Evolutionary conservation across 2,113 vertebrate species (phyloP), one percentile per base, ranked within the genome.

Genomic region (Hassar affinis): DNA sequence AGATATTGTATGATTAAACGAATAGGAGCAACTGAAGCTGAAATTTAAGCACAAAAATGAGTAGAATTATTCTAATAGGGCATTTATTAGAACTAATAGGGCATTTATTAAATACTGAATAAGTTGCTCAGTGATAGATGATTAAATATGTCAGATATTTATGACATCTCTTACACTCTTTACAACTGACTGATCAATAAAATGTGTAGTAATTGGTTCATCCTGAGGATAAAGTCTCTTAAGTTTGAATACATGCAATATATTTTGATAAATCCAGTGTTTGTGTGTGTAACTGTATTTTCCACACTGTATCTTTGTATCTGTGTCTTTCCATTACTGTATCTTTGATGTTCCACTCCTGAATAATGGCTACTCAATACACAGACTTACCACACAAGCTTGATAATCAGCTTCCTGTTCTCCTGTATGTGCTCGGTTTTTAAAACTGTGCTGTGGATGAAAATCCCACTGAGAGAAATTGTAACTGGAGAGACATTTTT

Each of bases 381-480:
- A 6, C 27, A n/a, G 45, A 42, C 38, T 42, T 42, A 42, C 2
- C 38, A 42, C 38, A 42, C 38, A 42, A 6, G 38, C 38, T 42
- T 64, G 79, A 61, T 79, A 71, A 79, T 85, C 83, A 74, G 35
- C 15, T 57, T 64, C 54, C 49, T 71, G 25, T 35, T 71, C 38
- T 52, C 47, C 30, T 59, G 75, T 62, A 79, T 80, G 78, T 81
- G 79, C 61, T 69, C 62, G 56, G 49, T 56, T 83, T 57, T 69
- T 6, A 11, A 10, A 78, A 66, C 74, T 79, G 35, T 76, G 57
- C 69, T 76, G 69, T 33, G 8, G 25, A 42, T 54, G 35, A 78
- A 82, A 87, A 80, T 80, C 27, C 27, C 14, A 45, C 8, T 47
- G 45, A 20, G 72, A 49, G 61, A 81, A 84, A 62, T 15, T 45